These are phyloP conservation scores for Tachycineta bicolor DNA, from an alignment of 2,113 vertebrate genomes.

Conservation along the genomic window DNA sequence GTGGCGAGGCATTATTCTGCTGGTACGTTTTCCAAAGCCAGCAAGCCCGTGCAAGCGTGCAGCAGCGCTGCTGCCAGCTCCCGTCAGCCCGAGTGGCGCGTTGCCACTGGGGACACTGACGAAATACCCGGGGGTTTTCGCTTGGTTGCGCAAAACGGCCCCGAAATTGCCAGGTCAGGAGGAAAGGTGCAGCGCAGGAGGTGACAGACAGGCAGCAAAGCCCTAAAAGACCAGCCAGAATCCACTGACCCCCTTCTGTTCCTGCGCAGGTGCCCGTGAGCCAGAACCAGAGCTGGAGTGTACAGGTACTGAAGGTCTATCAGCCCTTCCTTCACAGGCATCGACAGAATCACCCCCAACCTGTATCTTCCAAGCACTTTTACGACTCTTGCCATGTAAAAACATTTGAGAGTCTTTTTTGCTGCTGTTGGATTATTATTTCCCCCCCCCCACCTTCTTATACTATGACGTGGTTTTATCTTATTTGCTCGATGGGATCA, in stretches of 20 bases:
- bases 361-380: neutral
- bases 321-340: neutral
- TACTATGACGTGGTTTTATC: neutral
- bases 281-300: fast-evolving
- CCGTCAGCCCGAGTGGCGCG: neutral
- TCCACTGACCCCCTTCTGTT: neutral
- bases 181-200: neutral
- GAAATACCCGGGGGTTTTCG: neutral
- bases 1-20: neutral
- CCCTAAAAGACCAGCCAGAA: neutral
- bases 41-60: neutral
- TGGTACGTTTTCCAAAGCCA: neutral
- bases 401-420: neutral
- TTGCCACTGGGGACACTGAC: neutral
- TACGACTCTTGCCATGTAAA: neutral
- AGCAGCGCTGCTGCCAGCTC: neutral
- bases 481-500: slow-evolving; percentile 35
- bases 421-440: neutral
- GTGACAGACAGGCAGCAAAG: neutral
- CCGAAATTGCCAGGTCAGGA: neutral
- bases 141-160: neutral
- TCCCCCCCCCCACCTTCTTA: neutral
- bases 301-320: neutral
- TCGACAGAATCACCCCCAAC: neutral
- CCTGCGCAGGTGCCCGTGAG: fast-evolving